Percentiles rank a stretch among this genome's conserved stretches.
These are phyloP conservation scores for Nymphalis io DNA, from an alignment of 1,140 invertebrate genomes.

Conservation along the genomic window DNA sequence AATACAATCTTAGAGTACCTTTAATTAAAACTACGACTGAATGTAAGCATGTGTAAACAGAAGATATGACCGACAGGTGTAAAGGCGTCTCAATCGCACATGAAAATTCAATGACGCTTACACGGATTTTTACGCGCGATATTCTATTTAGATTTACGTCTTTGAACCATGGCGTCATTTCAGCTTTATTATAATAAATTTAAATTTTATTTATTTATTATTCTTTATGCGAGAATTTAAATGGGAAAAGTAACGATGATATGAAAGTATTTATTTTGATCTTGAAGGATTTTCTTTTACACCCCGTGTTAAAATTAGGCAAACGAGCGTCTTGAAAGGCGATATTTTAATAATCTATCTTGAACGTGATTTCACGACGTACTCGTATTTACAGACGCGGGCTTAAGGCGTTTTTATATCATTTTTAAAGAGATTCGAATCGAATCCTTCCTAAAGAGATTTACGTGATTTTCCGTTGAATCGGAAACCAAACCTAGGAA, in stretches of 20 bases:
- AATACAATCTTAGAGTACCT: no score
- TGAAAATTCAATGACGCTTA: no score
- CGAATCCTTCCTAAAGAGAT: slow-evolving; percentile 51
- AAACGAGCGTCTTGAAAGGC: slow-evolving; percentile 16
- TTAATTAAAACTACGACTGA: no score
- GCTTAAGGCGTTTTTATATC: slow-evolving; percentile 37
- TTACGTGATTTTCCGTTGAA: slow-evolving; percentile 54
- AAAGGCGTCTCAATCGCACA: no score
- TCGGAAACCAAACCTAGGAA: slow-evolving; percentile 56
- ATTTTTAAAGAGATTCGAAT: slow-evolving; percentile 47
- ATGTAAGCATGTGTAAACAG: no score
- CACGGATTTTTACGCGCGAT: no score
- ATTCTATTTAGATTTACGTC: no score
- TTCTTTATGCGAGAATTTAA: not conserved
- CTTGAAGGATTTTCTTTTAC: not conserved
- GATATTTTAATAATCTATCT: slow-evolving; percentile 14
- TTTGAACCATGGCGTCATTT: no score
- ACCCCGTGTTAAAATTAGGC: slow-evolving; percentile 12
- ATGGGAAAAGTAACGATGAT: not conserved
- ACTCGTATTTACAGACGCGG: slow-evolving; percentile 15
- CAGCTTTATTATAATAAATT: no score
- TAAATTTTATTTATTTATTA: no score
- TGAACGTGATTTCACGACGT: slow-evolving; percentile 8
- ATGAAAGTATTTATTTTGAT: not conserved
- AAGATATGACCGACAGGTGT: no score